Evolutionary conservation across 2,113 vertebrate genomes (phyloP).

Genomic region (Pseudois nayaur): DNA sequence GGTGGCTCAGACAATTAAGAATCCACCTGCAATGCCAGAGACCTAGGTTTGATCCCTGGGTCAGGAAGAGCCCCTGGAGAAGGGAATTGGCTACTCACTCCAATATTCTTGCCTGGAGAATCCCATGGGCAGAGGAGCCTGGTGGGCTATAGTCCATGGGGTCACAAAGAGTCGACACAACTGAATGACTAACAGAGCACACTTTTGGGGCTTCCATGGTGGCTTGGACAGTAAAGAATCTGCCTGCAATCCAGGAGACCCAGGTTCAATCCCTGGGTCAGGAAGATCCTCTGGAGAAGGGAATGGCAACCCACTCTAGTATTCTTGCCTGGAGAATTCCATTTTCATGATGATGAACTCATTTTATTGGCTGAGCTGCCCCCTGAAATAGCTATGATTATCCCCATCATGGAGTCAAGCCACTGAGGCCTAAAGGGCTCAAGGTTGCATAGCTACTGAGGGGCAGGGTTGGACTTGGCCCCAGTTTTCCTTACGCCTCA

Average conservation of each 20-base stretch:
- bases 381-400: neutral
- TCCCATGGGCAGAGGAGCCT: neutral
- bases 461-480: neutral
- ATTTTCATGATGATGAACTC: neutral
- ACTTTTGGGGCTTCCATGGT: neutral
- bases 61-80: neutral
- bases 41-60: neutral
- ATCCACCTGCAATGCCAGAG: neutral
- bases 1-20: neutral
- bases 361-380: neutral
- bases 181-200: neutral
- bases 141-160: neutral
- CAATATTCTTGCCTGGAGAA: neutral
- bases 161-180: accelerated
- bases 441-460: neutral
- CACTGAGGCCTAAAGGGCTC: neutral
- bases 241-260: neutral
- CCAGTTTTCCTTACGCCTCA: neutral
- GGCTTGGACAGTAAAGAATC: neutral
- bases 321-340: neutral
- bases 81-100: neutral
- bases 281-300: neutral
- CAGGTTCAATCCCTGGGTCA: neutral
- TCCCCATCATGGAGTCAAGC: neutral
- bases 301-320: neutral